A percentile compares a stretch with the other conserved stretches of the same genome.
Evolutionary conservation across 1,140 invertebrate species (phyloP).

Genomic region (Neuroterus valhalla): DNA sequence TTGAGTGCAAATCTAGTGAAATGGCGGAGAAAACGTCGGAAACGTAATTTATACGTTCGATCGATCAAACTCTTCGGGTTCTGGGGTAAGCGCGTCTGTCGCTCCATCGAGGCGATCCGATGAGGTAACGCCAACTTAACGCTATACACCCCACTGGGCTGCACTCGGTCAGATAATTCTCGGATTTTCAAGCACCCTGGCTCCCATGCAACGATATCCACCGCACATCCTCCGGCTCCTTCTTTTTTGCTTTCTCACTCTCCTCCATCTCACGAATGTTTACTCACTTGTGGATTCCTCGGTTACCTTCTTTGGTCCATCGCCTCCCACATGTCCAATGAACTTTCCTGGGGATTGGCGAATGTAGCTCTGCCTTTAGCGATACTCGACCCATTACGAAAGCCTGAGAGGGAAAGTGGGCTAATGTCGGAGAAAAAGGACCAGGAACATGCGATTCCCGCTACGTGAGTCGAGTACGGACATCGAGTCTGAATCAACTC

Average conservation of each 20-base stretch:
- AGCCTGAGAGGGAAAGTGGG: neutral
- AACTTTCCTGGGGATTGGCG: slow-evolving; percentile 1
- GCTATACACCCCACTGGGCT: slow-evolving; percentile 67
- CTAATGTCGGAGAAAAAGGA: neutral
- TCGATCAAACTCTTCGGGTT: slow-evolving; percentile 54
- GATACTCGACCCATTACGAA: neutral
- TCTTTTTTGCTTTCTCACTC: slow-evolving; percentile 42
- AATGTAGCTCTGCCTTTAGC: neutral
- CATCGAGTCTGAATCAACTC: neutral
- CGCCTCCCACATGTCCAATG: slow-evolving; percentile 29
- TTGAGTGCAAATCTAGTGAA: slow-evolving; percentile 23
- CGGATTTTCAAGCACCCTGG: slow-evolving; percentile 58
- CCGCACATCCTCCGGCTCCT: slow-evolving; percentile 35
- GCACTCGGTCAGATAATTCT: slow-evolving; percentile 68
- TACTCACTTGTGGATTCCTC: slow-evolving; percentile 63
- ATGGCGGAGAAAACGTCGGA: slow-evolving; percentile 44
- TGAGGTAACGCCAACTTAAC: slow-evolving; percentile 67
- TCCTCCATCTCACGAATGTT: slow-evolving; percentile 41
- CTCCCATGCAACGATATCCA: slow-evolving; percentile 32
- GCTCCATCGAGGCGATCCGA: slow-evolving; percentile 60
- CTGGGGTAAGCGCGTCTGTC: slow-evolving; percentile 39
- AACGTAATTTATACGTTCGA: slow-evolving; percentile 60
- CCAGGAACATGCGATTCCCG: neutral
- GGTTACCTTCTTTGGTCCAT: slow-evolving; percentile 33
- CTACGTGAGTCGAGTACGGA: neutral